A percentile compares a stretch with the other conserved stretches of the same genome.
Conservation (phyloP, 2,888 invertebrate species). For the Meloe dianella region DNA sequence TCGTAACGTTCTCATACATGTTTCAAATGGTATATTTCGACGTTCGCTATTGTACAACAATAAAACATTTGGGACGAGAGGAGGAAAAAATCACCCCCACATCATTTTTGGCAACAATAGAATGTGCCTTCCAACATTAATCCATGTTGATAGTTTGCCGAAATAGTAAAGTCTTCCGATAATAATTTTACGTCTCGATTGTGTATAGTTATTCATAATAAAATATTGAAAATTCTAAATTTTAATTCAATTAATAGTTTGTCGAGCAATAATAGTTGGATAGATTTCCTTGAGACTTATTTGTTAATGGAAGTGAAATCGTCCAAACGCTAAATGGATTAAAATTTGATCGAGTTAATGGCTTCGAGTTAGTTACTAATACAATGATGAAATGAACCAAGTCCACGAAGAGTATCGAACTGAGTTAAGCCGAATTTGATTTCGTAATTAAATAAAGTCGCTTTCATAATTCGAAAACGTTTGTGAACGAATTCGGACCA, state of each 20-base stretch:
- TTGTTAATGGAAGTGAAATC: constrained; percentile 51
- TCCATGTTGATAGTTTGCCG: constrained; percentile 42
- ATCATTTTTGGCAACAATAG: constrained; percentile 38
- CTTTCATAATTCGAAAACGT: constrained; percentile 37
- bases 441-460: constrained; percentile 42
- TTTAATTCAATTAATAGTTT: too few species aligned
- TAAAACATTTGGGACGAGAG: constrained; percentile 19
- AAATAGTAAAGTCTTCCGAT: constrained; percentile 31
- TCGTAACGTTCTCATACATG: constrained; percentile 6
- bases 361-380: constrained; percentile 39
- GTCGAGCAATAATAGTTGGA: background rate
- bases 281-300: constrained; percentile 41
- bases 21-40: constrained; percentile 20
- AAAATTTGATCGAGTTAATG: constrained; percentile 50
- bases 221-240: too few species aligned
- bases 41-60: background rate
- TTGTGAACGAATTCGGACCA: background rate
- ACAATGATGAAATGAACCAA: constrained; percentile 41
- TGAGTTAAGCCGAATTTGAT: constrained; percentile 39
- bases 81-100: constrained; percentile 34
- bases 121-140: constrained; percentile 41
- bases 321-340: constrained; percentile 47
- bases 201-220: too few species aligned
- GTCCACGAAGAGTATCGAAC: constrained; percentile 35
- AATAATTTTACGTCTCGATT: too few species aligned